Percentiles rank a stretch among this genome's conserved stretches.
Conservation (phyloP, 1,140 invertebrate species). For the Ladona fulva region DNA sequence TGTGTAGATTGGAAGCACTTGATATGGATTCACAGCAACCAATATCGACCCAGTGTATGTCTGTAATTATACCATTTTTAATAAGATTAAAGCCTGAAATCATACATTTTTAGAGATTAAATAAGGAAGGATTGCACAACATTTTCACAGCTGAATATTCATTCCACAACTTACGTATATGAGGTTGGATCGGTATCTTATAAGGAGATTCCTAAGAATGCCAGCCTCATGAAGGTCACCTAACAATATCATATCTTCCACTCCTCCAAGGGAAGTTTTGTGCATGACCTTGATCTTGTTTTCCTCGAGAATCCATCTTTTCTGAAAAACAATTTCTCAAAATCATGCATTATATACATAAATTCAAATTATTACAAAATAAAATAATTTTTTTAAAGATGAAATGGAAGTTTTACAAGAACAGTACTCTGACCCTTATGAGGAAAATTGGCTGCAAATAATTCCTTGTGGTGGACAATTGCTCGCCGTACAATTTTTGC, state of each 20-base stretch:
- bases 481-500: too few species aligned
- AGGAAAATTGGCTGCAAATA: too few species aligned
- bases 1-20: slow-evolving; percentile 85
- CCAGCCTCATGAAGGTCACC: slow-evolving; percentile 88
- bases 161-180: slow-evolving; percentile 69
- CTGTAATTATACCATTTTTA: slow-evolving; percentile 41
- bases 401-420: too few species aligned
- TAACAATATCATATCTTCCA: slow-evolving; percentile 91
- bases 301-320: slow-evolving; percentile 12
- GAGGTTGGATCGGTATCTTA: slow-evolving; percentile 75
- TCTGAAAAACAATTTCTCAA: slow-evolving; percentile 11
- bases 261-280: slow-evolving; percentile 68
- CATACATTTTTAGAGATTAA: not conserved
- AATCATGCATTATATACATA: too few species aligned
- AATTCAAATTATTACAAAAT: too few species aligned
- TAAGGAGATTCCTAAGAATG: slow-evolving; percentile 84
- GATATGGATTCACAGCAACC: slow-evolving; percentile 89
- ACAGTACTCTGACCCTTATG: too few species aligned
- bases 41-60: slow-evolving; percentile 90
- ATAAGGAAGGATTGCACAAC: slow-evolving; percentile 4
- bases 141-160: not conserved
- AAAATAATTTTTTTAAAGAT: too few species aligned
- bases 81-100: not conserved
- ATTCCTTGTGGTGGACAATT: too few species aligned
- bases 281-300: slow-evolving; percentile 75